Conservation (phyloP, 2,113 vertebrate species). For the Python bivittatus region DNA sequence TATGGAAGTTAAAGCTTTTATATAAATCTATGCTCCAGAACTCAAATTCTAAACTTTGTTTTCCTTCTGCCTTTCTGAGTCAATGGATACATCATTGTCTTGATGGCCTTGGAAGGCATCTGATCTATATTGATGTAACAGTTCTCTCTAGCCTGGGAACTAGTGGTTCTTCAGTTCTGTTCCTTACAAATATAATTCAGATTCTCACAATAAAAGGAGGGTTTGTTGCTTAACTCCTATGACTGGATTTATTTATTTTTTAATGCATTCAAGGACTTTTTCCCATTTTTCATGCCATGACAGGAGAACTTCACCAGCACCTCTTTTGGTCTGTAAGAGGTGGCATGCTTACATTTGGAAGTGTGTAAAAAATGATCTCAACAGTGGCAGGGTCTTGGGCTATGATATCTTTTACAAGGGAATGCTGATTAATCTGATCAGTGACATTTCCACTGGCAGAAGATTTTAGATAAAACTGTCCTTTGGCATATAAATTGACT, state of each 20-base stretch:
- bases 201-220: not conserved
- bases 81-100: not conserved
- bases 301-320: not conserved
- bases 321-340: not conserved
- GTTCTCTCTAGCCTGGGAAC: no score
- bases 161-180: not conserved
- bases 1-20: no score
- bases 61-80: no score
- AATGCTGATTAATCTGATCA: not conserved
- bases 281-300: not conserved
- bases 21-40: no score
- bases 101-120: no score
- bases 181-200: not conserved
- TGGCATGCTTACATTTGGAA: not conserved
- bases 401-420: not conserved
- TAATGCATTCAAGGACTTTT: not conserved
- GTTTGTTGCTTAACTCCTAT: not conserved
- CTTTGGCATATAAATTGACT: not conserved
- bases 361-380: not conserved
- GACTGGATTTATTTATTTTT: not conserved
- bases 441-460: not conserved
- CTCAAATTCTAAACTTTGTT: no score
- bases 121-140: no score
- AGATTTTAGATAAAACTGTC: not conserved
- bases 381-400: not conserved